Base-by-base conservation (phyloP, 2,888 invertebrate genomes). In the Spodoptera picta region DNA sequence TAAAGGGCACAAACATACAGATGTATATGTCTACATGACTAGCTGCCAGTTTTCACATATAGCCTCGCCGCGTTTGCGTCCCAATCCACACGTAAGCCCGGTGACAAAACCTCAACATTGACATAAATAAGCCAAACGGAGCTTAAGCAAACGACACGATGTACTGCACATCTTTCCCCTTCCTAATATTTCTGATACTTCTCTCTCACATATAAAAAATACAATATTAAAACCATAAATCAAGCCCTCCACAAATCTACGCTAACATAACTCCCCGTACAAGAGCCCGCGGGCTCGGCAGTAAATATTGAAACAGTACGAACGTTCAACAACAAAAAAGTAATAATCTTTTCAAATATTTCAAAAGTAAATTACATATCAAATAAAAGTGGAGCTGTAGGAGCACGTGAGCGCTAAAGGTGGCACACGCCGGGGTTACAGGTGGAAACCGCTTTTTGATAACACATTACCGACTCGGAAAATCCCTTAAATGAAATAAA, bases 311-410 rank as follows among this genome's bases (percentile, higher is more conserved):
- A 69, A 79, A 71, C 69, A 70, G 69, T 48, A 63, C 64, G 47
- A 62, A 59, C 44, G 57, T 59, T 52, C 49, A 49, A 61, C 65
- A 75, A 75, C 65, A 67, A 74, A 79, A 65, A 72, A 54, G 72
- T 69, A 77, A 73, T 75, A 79, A 77, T 76, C 72, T 76, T 74
- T 79, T 66, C 69, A 70, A 77, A 79, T 77, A 75, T 75, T 77
- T 74, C 79, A 77, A 66, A 75, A 64, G 62, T 78, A 73, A 77
- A 75, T 75, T 73, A 71, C 73, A 73, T 68, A 75, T 75, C 72
- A 76, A 72, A 79, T 79, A 75, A 72, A 77, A 75, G 55, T 67
- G 57, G 56, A 57, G 48, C 43, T 14, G 59, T 62, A 59, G 41
- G 50, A 6, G 36, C 47, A 72, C 79, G 79, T 77, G 79, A 65